Percentiles rank a stretch among this genome's conserved stretches.
Evolutionary conservation across 1,140 invertebrate species (phyloP).

Genomic region (Drosophila sechellia): DNA sequence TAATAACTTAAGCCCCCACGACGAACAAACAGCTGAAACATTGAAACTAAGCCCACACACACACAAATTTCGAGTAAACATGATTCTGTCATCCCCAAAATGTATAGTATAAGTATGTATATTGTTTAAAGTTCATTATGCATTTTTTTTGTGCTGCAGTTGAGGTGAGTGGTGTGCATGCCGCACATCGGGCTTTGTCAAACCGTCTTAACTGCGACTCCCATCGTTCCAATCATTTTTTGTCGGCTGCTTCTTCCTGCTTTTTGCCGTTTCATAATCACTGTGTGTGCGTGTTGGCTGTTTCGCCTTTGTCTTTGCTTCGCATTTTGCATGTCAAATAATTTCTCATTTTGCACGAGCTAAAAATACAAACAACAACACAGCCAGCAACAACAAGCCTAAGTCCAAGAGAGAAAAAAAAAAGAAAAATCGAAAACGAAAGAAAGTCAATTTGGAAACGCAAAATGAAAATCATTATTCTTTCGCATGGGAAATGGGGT

Average conservation of each 20-base stretch:
- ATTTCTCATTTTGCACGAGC: constrained; percentile 64
- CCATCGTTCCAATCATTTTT: constrained; percentile 36
- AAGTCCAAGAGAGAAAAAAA: background rate
- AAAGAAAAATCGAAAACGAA: constrained; percentile 34
- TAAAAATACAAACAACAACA: constrained; percentile 52
- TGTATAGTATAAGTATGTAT: background rate
- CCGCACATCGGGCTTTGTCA: constrained; percentile 12
- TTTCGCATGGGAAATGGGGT: constrained; percentile 63
- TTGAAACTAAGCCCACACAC: constrained; percentile 19
- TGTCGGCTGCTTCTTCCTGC: constrained; percentile 18
- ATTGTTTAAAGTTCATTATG: constrained; percentile 1
- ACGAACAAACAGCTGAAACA: constrained; percentile 24
- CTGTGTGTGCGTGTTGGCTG: constrained; percentile 34
- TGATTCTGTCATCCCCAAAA: background rate
- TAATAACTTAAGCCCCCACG: constrained; percentile 21
- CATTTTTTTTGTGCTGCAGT: constrained; percentile 3
- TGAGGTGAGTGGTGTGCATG: background rate
- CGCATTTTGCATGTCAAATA: constrained; percentile 63
- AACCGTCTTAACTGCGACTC: constrained; percentile 16
- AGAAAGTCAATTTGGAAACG: constrained; percentile 43
- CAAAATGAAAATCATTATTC: constrained; percentile 43
- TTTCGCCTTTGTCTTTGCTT: constrained; percentile 51
- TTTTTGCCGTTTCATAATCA: constrained; percentile 65
- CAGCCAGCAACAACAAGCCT: background rate
- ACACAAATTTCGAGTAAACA: constrained; percentile 12